Conservation (phyloP, 1,140 invertebrate genomes). For the Watersipora subatra region DNA sequence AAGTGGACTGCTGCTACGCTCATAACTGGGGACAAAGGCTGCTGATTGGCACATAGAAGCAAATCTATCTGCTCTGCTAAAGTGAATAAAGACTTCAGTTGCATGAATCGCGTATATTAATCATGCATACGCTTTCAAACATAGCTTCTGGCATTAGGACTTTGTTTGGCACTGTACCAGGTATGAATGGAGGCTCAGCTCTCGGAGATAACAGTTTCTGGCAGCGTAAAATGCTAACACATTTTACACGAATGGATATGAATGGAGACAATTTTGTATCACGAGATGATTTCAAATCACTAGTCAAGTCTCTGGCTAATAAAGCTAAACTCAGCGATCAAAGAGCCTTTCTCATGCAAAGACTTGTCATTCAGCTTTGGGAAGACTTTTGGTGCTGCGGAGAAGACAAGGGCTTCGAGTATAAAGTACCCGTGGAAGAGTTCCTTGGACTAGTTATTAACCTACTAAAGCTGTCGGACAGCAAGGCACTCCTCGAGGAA, state of each 20-base stretch:
- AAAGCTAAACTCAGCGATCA: neutral
- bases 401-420: conserved; percentile 1
- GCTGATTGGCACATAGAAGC: too few species aligned
- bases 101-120: too few species aligned
- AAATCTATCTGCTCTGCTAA: too few species aligned
- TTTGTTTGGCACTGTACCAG: neutral
- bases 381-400: conserved; percentile 5
- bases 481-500: neutral
- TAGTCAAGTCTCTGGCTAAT: neutral
- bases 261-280: neutral
- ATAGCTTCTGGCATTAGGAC: neutral
- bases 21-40: too few species aligned
- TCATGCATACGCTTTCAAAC: too few species aligned
- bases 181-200: neutral
- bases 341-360: neutral
- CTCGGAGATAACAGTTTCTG: neutral
- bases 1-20: too few species aligned
- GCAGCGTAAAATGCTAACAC: conserved; percentile 1
- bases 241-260: neutral
- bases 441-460: neutral
- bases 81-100: too few species aligned
- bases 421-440: neutral
- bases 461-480: neutral
- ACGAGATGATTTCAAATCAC: neutral
- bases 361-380: conserved; percentile 2